phyloP scores from a whole-genome alignment of 2,113 vertebrate genomes.

The Synodontis membranacea region DNA sequence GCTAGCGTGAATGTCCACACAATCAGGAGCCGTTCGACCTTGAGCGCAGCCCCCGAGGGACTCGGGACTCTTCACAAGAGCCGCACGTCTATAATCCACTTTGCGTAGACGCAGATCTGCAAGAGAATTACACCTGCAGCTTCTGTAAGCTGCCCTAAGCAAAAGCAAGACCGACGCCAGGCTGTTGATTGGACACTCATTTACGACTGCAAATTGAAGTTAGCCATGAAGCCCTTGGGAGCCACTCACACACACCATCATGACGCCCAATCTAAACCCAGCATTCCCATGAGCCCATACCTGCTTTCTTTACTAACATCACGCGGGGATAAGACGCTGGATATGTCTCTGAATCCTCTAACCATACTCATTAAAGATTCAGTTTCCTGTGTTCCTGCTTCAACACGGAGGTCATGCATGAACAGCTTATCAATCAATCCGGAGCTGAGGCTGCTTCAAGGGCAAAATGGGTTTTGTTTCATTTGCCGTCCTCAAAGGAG shows the following conservation, averaged over 20 bases:
- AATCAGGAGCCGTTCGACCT: constrained; percentile 33
- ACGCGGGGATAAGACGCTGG: constrained; percentile 40
- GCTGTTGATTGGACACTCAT: constrained; percentile 31
- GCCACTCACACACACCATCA: constrained; percentile 41
- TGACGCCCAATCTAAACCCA: constrained; percentile 30
- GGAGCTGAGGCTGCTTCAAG: constrained; percentile 39
- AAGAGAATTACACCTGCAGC: constrained; percentile 14
- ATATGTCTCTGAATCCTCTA: constrained; percentile 33
- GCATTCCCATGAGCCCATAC: background rate
- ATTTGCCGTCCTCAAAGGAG: constrained; percentile 33
- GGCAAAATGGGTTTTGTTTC: constrained; percentile 39
- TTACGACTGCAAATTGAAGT: constrained; percentile 42
- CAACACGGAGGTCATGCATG: constrained; percentile 13
- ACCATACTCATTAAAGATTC: constrained; percentile 39
- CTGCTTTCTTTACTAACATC: constrained; percentile 17
- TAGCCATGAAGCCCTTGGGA: constrained; percentile 38
- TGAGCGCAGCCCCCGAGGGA: background rate
- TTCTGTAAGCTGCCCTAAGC: constrained; percentile 11
- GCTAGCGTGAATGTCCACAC: background rate
- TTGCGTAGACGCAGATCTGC: constrained; percentile 22
- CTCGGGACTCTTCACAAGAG: constrained; percentile 19
- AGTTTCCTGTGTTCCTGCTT: background rate
- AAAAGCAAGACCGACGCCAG: background rate
- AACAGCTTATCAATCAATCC: constrained; percentile 42
- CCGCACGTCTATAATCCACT: constrained; percentile 27